Evolutionary conservation across 1,140 invertebrate genomes (phyloP).

Genomic region (Penaeus japonicus): DNA sequence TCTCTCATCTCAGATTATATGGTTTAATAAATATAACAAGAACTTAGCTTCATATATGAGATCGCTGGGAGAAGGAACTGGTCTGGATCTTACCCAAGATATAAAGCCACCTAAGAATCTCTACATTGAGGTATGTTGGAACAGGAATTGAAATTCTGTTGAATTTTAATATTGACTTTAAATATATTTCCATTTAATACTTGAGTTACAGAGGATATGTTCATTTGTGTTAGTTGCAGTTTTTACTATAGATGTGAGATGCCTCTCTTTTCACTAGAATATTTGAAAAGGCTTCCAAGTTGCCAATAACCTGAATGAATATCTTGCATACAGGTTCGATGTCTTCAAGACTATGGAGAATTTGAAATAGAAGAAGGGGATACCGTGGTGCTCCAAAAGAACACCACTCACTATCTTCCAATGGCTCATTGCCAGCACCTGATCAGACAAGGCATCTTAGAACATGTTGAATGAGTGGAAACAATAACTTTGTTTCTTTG

Average conservation of each 20-base stretch:
- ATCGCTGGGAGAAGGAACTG: slow-evolving; percentile 78
- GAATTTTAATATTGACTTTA: neutral
- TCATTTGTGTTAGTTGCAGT: neutral
- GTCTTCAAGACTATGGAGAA: slow-evolving; percentile 89
- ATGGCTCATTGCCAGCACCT: slow-evolving; percentile 88
- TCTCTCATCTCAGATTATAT: slow-evolving; percentile 69
- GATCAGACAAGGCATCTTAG: slow-evolving; percentile 89
- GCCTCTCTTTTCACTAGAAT: too few species aligned
- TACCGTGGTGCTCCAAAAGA: slow-evolving; percentile 86
- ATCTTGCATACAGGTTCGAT: slow-evolving; percentile 74
- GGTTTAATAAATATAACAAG: slow-evolving; percentile 89
- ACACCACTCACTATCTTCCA: slow-evolving; percentile 90
- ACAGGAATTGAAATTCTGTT: neutral
- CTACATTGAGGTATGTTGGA: slow-evolving; percentile 78
- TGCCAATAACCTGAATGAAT: neutral
- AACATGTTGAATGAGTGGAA: slow-evolving; percentile 71
- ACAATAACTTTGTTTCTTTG: neutral
- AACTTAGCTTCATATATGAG: slow-evolving; percentile 89
- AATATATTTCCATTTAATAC: neutral
- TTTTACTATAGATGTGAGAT: neutral
- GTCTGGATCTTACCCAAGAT: slow-evolving; percentile 87
- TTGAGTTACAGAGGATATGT: neutral
- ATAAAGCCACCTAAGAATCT: slow-evolving; percentile 90
- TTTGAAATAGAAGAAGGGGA: slow-evolving; percentile 93
- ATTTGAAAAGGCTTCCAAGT: neutral